Percentiles rank a stretch among this genome's conserved stretches.
phyloP scores from a whole-genome alignment of 2,113 vertebrate species.

The Otolemur garnettii region DNA sequence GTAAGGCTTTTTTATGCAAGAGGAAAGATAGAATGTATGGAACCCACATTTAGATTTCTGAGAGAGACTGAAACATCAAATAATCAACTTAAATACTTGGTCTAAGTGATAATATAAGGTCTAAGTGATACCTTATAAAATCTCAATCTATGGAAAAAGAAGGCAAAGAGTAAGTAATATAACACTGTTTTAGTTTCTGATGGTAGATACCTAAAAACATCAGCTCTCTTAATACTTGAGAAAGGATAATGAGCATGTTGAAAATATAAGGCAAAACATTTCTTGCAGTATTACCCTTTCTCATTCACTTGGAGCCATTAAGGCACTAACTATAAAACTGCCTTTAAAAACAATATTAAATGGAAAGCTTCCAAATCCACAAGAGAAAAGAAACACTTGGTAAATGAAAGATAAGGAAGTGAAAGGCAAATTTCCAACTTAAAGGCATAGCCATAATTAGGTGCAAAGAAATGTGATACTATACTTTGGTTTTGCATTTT shows the following conservation, averaged over 20 bases:
- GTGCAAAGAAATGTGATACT: slow-evolving; percentile 77
- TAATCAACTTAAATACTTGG: slow-evolving; percentile 38
- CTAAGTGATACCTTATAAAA: slow-evolving; percentile 41
- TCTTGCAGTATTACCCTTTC: background rate
- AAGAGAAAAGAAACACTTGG: slow-evolving; percentile 63
- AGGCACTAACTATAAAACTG: slow-evolving; percentile 30
- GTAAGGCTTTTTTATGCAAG: slow-evolving; percentile 47
- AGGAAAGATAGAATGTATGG: slow-evolving; percentile 18
- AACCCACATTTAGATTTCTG: slow-evolving; percentile 36
- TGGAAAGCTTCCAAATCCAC: slow-evolving; percentile 69
- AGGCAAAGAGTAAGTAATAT: background rate
- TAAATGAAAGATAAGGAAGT: slow-evolving; percentile 66
- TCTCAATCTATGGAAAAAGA: slow-evolving; percentile 58
- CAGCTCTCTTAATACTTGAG: background rate
- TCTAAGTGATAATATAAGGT: background rate
- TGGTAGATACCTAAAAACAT: background rate
- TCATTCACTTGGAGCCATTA: slow-evolving; percentile 52
- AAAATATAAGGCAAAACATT: slow-evolving; percentile 9
- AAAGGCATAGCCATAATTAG: slow-evolving; percentile 38
- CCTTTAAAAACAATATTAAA: slow-evolving; percentile 49
- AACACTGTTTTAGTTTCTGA: background rate
- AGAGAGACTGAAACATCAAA: slow-evolving; percentile 66
- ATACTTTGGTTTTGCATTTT: slow-evolving; percentile 95
- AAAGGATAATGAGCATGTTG: background rate
- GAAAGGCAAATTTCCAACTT: slow-evolving; percentile 63